phyloP scores from a whole-genome alignment of 2,113 vertebrate genomes.

The Gobiocypris rarus region DNA sequence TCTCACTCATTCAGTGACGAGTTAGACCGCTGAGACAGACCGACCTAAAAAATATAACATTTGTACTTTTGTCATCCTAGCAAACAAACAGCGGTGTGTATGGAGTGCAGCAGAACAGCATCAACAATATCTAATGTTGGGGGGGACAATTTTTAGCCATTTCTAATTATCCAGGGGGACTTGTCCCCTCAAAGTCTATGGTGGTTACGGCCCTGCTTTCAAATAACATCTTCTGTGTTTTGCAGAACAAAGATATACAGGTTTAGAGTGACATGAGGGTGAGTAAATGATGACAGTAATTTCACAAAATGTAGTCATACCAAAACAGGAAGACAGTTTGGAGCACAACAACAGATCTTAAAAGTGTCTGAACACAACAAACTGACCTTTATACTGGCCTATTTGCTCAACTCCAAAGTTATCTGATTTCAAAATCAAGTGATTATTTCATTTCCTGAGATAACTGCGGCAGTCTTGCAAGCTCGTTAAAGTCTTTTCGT shows the following conservation, averaged over 20 bases:
- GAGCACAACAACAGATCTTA: constrained; percentile 26
- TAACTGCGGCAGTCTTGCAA: constrained; percentile 48
- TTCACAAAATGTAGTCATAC: constrained; percentile 2
- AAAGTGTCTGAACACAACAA: constrained; percentile 23
- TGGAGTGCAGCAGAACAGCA: too few species aligned
- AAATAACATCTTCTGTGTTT: not conserved
- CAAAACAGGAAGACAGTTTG: constrained; percentile 31
- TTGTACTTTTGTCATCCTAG: too few species aligned
- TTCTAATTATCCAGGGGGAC: too few species aligned
- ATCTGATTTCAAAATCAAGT: constrained; percentile 55
- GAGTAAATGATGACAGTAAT: not conserved
- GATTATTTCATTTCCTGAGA: constrained; percentile 64
- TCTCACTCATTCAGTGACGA: too few species aligned
- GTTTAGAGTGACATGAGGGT: not conserved
- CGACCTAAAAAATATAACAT: too few species aligned
- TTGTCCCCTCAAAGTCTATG: too few species aligned
- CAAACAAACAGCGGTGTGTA: too few species aligned
- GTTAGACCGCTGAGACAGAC: too few species aligned
- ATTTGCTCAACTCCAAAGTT: constrained; percentile 33
- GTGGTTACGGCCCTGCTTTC: too few species aligned
- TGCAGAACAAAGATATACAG: not conserved
- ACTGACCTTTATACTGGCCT: constrained; percentile 29
- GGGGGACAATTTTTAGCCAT: too few species aligned
- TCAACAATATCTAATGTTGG: too few species aligned
- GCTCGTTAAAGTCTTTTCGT: constrained; percentile 58